Evolutionary conservation across 2,888 invertebrate species (phyloP), one percentile per base, ranked within the genome.

Genomic region (Eueremaeus valkanovi): DNA sequence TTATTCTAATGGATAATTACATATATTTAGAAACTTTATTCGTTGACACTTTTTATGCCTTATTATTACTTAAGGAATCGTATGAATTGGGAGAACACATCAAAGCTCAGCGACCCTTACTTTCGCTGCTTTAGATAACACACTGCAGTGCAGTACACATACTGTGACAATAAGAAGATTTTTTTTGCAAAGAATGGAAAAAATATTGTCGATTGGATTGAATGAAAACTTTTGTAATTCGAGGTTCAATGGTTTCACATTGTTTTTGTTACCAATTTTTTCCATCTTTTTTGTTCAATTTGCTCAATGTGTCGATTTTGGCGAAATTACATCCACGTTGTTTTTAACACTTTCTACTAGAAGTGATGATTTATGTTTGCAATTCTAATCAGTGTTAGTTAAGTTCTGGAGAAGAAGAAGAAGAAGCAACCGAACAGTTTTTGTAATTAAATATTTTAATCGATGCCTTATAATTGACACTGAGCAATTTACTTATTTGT

Each of bases 51-150:
- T 61, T 61, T 31, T 33, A 61, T 61, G 18, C n/a, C 3, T 61
- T 61, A 33, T 16, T 33, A 16, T 33, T n/a, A n/a, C n/a, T n/a
- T 61, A 61, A 8, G 36, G 3, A n/a, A 33, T 36, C 1, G 16
- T 61, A 2, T 29, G 16, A 31, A n/a, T 61, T n/a, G 33, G n/a
- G 3, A n/a, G 3, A 27, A n/a, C n/a, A 70, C 27, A 70, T 42
- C 45, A 45, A 42, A 45, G 45, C 70, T 70, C 70, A 70, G 70
- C 70, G 70, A 70, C 70, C 70, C n/a, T 70, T 42, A 36, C 40
- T 70, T 70, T 66, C 63, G 33, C 33, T 36, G 21, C 40, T 40
- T 36, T 27, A 45, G 29, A 27, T 8, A 55, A 55, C n/a, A 11
- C 24, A 55, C 6, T 51, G n/a, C n/a, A n/a, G n/a, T n/a, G n/a